These are phyloP conservation scores for Rhynchonycteris naso DNA, from an alignment of 2,797 vertebrate genomes.

Conservation along the genomic window DNA sequence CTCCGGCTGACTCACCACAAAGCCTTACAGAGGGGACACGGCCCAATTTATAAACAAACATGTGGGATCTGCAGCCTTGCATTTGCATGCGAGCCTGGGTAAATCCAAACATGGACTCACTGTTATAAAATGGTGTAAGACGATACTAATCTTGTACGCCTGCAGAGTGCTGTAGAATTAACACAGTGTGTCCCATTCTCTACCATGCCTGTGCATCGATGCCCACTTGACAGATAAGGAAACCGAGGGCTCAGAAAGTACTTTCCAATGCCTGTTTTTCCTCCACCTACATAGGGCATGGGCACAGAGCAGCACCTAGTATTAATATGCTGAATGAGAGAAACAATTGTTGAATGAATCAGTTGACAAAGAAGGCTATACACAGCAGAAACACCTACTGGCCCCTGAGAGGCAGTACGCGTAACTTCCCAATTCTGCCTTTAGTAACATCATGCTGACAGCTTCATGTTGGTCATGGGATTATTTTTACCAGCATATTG, in stretches of 20 bases:
- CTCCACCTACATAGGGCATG: neutral
- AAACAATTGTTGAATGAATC: neutral
- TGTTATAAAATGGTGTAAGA: neutral
- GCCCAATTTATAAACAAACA: constrained; percentile 64
- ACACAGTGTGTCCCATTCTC: neutral
- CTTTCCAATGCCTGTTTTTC: neutral
- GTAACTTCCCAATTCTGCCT: neutral
- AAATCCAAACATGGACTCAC: neutral
- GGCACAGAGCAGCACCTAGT: neutral
- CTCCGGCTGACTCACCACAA: constrained; percentile 54
- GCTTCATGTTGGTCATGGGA: neutral
- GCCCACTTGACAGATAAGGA: neutral
- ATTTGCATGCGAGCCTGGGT: neutral
- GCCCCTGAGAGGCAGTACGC: neutral
- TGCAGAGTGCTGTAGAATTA: neutral
- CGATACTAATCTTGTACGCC: neutral
- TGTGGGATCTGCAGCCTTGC: neutral
- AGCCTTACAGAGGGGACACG: constrained; percentile 42
- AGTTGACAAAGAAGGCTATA: neutral
- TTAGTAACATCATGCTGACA: neutral
- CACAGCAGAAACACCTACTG: too few relatives aligned
- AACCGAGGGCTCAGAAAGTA: neutral
- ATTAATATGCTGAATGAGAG: neutral
- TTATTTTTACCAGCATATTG: neutral
- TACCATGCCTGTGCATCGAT: neutral